Evolutionary conservation across 2,888 invertebrate species (phyloP), one percentile per base, ranked within the genome.

Genomic region (Heliconius charithonia): DNA sequence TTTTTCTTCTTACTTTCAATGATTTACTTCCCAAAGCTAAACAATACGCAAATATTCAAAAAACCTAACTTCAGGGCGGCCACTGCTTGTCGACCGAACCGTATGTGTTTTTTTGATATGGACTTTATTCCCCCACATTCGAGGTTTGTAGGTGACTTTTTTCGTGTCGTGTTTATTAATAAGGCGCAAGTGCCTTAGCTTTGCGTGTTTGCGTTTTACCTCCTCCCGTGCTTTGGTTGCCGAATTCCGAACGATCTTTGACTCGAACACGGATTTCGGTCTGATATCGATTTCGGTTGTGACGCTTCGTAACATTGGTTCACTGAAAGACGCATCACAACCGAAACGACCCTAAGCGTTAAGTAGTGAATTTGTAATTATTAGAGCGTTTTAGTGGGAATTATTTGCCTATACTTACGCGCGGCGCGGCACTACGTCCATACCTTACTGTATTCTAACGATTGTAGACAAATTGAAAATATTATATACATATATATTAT

Each of bases 171-270:
- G 90, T 89, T 91, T 87, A 87, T 85, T 86, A 85, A 86, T 88
- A 89, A 90, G 93, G 93, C 93, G 85, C 86, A 89, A 91, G 94
- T 93, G 94, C 94, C 94, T 94, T 94, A 88, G 87, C 80, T 84
- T 85, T 89, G 88, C 89, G 90, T 85, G 86, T 87, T 87, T 69
- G 22, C 16, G 86, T 86, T 86, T 87, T 78, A 85, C 89, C 89
- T 89, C 87, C 87, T 85, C 83, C 83, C 83, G 81, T 80, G 78
- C 75, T 81, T 77, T 74, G 41, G 59, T 74, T 74, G 63, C 63
- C 63, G 62, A 37, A 41, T 59, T 80, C 41, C 27, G 75, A 79
- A 62, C 79, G 77, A 77, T 79, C 59, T 59, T 74, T 74, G 76
- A 80, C 80, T 77, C 72, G 59, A 25, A 37, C 59, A 56, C 66